phyloP scores from a whole-genome alignment of 1,140 invertebrate species.

The Hycleus phaleratus region DNA sequence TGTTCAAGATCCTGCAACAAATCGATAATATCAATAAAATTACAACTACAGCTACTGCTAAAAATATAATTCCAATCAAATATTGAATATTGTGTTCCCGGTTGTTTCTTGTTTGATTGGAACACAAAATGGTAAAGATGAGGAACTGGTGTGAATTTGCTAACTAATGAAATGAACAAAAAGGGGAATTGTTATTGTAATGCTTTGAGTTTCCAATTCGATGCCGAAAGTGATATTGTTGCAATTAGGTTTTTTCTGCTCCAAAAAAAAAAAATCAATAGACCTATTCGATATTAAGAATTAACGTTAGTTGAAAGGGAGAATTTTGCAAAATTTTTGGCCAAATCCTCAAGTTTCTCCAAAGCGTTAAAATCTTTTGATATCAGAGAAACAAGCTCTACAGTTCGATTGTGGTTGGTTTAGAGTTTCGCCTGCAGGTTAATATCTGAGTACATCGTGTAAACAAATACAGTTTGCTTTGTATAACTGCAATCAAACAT shows the following conservation, averaged over 20 bases:
- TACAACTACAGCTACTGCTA: neutral
- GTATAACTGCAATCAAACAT: slow-evolving; percentile 4
- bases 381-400: neutral
- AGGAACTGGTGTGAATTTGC: neutral
- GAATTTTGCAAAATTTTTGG: too few species aligned
- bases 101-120: neutral
- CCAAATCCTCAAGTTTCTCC: too few species aligned
- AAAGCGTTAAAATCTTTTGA: too few species aligned
- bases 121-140: neutral
- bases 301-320: too few species aligned
- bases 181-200: too few species aligned
- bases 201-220: neutral
- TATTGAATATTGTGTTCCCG: too few species aligned
- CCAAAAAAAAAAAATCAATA: neutral
- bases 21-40: slow-evolving; percentile 20
- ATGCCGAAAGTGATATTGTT: neutral
- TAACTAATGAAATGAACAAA: too few species aligned
- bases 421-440: neutral
- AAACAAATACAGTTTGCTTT: neutral
- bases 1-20: slow-evolving; percentile 16
- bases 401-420: too few species aligned
- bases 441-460: too few species aligned
- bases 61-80: too few species aligned
- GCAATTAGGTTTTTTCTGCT: neutral
- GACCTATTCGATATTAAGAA: neutral